These are phyloP conservation scores for Drosophila busckii DNA, from an alignment of 1,140 invertebrate species.

Conservation along the genomic window DNA sequence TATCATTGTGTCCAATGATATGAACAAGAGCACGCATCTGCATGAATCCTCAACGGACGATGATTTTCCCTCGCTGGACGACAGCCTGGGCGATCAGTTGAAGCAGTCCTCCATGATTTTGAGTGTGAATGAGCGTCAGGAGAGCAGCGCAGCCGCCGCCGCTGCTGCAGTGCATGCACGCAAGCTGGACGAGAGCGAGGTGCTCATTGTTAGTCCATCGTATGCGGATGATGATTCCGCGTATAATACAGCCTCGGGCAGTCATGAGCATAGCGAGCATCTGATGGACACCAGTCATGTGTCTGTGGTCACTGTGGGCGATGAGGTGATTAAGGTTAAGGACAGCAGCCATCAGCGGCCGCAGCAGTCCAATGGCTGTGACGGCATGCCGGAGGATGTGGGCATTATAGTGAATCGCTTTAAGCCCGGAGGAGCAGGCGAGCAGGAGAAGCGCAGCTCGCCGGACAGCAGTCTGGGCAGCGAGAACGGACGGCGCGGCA, in stretches of 20 bases:
- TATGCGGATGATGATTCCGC: constrained; percentile 79
- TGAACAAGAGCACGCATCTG: constrained; percentile 83
- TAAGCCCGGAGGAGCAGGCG: constrained; percentile 39
- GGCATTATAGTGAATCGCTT: constrained; percentile 76
- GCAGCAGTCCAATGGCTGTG: constrained; percentile 41
- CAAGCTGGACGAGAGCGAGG: constrained; percentile 90
- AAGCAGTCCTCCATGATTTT: constrained; percentile 76
- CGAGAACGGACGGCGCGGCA: constrained; percentile 78
- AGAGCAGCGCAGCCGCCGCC: constrained; percentile 67
- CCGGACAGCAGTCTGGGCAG: constrained; percentile 78
- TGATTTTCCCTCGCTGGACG: constrained; percentile 86
- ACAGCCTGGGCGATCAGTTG: constrained; percentile 83
- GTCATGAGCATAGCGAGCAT: constrained; percentile 67
- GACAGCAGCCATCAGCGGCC: constrained; percentile 81
- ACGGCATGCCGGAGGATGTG: constrained; percentile 73
- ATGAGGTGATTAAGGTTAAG: constrained; percentile 85
- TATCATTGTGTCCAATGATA: constrained; percentile 87
- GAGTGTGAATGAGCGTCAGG: constrained; percentile 45
- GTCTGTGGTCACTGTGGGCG: constrained; percentile 92
- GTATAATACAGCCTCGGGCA: constrained; percentile 67
- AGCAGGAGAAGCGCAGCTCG: constrained; percentile 59
- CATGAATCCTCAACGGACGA: constrained; percentile 85
- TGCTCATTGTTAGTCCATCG: constrained; percentile 86
- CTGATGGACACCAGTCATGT: constrained; percentile 89
- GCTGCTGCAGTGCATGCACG: constrained; percentile 52